These are phyloP conservation scores for Aethes cnicana DNA, from an alignment of 2,888 invertebrate species.

Conservation along the genomic window DNA sequence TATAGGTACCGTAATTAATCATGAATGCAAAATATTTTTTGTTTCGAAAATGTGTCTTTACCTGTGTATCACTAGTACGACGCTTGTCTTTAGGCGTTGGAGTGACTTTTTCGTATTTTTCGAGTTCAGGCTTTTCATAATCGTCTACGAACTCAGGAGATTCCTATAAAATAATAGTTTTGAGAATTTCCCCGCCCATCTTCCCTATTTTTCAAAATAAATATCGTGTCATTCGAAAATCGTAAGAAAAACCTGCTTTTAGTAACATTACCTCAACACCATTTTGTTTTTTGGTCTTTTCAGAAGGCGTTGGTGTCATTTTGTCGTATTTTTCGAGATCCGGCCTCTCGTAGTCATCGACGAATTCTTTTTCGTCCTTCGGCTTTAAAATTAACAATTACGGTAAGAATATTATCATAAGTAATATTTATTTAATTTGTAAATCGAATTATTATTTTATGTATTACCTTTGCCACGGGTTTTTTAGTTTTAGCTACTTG, in stretches of 20 bases:
- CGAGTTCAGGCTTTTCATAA: conserved; percentile 87
- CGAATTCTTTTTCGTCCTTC: conserved; percentile 76
- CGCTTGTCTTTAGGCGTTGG: conserved; percentile 72
- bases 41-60: conserved; percentile 42
- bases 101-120: conserved; percentile 84
- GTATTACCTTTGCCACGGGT: conserved; percentile 65
- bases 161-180: conserved; percentile 51
- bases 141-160: conserved; percentile 83
- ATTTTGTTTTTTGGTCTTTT: conserved; percentile 72
- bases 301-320: conserved; percentile 67
- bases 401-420: no score
- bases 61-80: conserved; percentile 67
- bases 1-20: background rate
- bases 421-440: no score
- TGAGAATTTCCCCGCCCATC: background rate
- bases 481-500: conserved; percentile 68
- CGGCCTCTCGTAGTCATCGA: conserved; percentile 89
- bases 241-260: no score
- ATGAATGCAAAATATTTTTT: background rate
- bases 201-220: background rate
- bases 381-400: conserved; percentile 59
- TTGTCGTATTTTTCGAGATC: conserved; percentile 87
- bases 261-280: conserved; percentile 66
- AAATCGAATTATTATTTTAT: background rate
- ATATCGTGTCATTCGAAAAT: background rate